phyloP scores from a whole-genome alignment of 2,113 vertebrate species.

The Setophaga kirtlandii region DNA sequence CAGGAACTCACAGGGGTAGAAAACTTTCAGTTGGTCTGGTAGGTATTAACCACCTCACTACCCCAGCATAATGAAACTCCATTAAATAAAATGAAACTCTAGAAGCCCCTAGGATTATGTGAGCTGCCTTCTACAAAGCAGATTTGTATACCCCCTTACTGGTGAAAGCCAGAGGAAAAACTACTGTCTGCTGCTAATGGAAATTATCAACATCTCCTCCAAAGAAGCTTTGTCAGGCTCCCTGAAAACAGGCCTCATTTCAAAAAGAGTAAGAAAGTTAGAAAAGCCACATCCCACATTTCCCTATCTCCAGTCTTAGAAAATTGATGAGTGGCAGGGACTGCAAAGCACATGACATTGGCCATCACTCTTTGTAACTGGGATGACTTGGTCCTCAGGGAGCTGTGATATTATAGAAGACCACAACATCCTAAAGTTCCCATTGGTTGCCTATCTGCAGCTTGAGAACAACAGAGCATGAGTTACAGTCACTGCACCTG shows the following conservation, averaged over 20 bases:
- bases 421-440: background rate
- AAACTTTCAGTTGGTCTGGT: slow-evolving; percentile 19
- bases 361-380: background rate
- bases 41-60: slow-evolving; percentile 42
- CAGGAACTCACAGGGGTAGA: slow-evolving; percentile 3
- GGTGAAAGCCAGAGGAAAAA: slow-evolving; percentile 14
- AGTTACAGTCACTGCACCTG: background rate
- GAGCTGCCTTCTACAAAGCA: slow-evolving; percentile 11
- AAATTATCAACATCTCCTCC: slow-evolving; percentile 31
- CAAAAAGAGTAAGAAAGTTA: background rate
- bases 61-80: background rate
- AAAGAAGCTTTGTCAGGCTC: background rate
- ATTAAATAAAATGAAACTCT: slow-evolving; percentile 18
- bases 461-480: background rate
- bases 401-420: background rate
- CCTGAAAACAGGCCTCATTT: background rate
- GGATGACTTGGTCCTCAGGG: background rate
- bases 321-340: background rate
- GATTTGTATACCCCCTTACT: background rate
- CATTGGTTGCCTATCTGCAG: background rate
- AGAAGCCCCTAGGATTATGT: slow-evolving; percentile 24
- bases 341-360: background rate
- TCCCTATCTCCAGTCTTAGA: background rate
- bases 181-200: slow-evolving; percentile 7
- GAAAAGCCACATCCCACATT: background rate